Evolutionary conservation across 2,888 invertebrate species (phyloP).

Genomic region (Pedicia rivosa): DNA sequence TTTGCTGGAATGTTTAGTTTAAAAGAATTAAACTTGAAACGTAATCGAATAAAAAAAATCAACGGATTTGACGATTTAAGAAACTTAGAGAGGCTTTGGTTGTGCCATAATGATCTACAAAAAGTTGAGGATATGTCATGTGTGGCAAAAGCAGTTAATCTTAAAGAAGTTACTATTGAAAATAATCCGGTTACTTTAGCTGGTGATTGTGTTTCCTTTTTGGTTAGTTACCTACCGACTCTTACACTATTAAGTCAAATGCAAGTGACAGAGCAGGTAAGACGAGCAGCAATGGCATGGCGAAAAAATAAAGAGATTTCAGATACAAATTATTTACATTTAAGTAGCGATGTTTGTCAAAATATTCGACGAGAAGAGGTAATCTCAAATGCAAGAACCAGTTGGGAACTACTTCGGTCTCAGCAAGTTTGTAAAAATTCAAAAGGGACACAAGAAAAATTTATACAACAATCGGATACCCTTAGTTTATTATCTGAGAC

Average conservation of each 20-base stretch:
- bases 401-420: slow-evolving; percentile 65
- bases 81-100: slow-evolving; percentile 44
- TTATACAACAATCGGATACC: not conserved
- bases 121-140: slow-evolving; percentile 75
- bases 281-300: slow-evolving; percentile 67
- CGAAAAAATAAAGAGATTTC: slow-evolving; percentile 56
- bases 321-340: slow-evolving; percentile 30
- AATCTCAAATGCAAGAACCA: slow-evolving; percentile 72
- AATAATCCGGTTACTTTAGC: slow-evolving; percentile 67
- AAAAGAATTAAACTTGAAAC: slow-evolving; percentile 74
- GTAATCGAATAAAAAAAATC: slow-evolving; percentile 67
- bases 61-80: slow-evolving; percentile 64
- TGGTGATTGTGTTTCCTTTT: slow-evolving; percentile 67
- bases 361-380: slow-evolving; percentile 59
- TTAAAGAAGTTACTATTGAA: slow-evolving; percentile 73
- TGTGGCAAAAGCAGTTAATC: slow-evolving; percentile 56
- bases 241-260: slow-evolving; percentile 57
- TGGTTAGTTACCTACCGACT: slow-evolving; percentile 64
- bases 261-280: slow-evolving; percentile 63
- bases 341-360: slow-evolving; percentile 35
- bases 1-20: slow-evolving; percentile 61
- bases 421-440: slow-evolving; percentile 26
- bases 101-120: slow-evolving; percentile 36
- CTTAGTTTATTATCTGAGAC: slow-evolving; percentile 7
- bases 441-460: not conserved